Evolutionary conservation across 1,140 invertebrate genomes (phyloP).

Genomic region (Episyrphus balteatus): DNA sequence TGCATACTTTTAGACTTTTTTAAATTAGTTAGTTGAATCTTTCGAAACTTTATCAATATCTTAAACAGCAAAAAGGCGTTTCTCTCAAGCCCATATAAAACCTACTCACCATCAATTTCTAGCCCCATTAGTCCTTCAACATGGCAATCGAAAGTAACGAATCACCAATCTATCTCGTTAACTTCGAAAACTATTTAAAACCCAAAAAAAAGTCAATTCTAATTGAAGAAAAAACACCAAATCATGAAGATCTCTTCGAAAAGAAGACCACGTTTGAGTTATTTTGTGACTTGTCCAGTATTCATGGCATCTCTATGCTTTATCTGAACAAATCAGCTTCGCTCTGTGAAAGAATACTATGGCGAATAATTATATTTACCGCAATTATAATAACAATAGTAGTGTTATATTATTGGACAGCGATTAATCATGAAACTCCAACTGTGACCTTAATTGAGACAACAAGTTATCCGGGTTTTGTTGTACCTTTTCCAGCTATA

Average conservation of each 20-base stretch:
- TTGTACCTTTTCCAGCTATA: constrained; percentile 53
- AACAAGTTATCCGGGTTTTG: constrained; percentile 50
- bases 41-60: too few species aligned
- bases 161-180: too few species aligned
- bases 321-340: constrained; percentile 13
- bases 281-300: constrained; percentile 39
- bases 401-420: constrained; percentile 35
- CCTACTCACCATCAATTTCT: too few species aligned
- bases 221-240: too few species aligned
- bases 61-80: too few species aligned
- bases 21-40: too few species aligned
- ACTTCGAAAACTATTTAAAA: too few species aligned
- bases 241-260: constrained; percentile 5
- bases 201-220: too few species aligned
- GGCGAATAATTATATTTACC: constrained; percentile 36
- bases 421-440: constrained; percentile 31
- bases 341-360: constrained; percentile 33
- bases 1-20: too few species aligned
- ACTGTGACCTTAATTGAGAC: constrained; percentile 46
- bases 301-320: constrained; percentile 28
- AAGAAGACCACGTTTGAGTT: constrained; percentile 28
- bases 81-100: too few species aligned
- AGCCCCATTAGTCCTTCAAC: too few species aligned
- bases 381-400: constrained; percentile 33
- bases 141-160: too few species aligned